phyloP scores from a whole-genome alignment of 1,140 invertebrate genomes.

The Drosophila oshimai region DNA sequence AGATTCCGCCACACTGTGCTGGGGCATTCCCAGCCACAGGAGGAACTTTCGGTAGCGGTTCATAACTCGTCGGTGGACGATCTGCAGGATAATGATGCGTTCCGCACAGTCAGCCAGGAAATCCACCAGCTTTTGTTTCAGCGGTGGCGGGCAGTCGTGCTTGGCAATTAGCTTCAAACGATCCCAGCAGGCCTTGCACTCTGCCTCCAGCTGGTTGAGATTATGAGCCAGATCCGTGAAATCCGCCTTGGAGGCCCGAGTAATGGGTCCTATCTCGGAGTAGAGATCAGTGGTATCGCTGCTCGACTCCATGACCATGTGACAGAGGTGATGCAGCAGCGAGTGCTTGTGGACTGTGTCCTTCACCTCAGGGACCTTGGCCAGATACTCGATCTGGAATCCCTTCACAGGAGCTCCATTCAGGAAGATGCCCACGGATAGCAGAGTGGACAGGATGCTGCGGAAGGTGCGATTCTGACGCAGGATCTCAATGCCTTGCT shows the following conservation, averaged over 20 bases:
- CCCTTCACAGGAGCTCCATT: slow-evolving; percentile 98
- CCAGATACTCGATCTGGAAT: slow-evolving; percentile 98
- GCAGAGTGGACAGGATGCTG: slow-evolving; percentile 94
- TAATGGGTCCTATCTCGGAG: slow-evolving; percentile 97
- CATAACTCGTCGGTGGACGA: slow-evolving; percentile 95
- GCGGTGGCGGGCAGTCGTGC: slow-evolving; percentile 94
- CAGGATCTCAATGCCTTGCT: slow-evolving; percentile 96
- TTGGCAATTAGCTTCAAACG: slow-evolving; percentile 97
- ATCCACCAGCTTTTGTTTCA: slow-evolving; percentile 96
- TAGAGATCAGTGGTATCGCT: slow-evolving; percentile 97
- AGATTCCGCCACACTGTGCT: slow-evolving; percentile 91
- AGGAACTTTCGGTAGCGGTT: slow-evolving; percentile 98
- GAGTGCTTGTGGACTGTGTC: slow-evolving; percentile 99
- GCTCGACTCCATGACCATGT: slow-evolving; percentile 98
- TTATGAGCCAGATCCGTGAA: slow-evolving; percentile 94
- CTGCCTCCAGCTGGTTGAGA: slow-evolving; percentile 93
- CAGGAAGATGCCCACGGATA: slow-evolving; percentile 98
- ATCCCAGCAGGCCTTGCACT: slow-evolving; percentile 99
- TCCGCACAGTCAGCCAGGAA: slow-evolving; percentile 98
- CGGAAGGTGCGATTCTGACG: slow-evolving; percentile 97
- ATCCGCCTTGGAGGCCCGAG: slow-evolving; percentile 96
- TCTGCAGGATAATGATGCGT: slow-evolving; percentile 95
- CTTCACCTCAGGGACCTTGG: slow-evolving; percentile 98
- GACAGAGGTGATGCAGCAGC: slow-evolving; percentile 97
- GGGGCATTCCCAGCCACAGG: slow-evolving; percentile 95